These are phyloP conservation scores for Cynopterus brachyotis DNA, from an alignment of 2,113 vertebrate species.

Conservation along the genomic window DNA sequence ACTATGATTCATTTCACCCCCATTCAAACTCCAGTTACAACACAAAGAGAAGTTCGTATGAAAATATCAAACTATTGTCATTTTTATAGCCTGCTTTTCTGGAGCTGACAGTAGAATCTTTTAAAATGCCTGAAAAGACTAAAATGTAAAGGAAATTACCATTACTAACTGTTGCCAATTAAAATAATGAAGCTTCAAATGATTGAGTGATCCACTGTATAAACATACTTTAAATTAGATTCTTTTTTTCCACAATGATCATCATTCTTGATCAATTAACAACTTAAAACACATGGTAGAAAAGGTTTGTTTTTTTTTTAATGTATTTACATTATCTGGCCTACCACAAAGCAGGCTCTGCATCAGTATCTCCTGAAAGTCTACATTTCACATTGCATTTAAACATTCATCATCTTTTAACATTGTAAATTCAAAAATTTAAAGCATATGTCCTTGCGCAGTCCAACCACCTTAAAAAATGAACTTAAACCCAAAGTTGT, in stretches of 20 bases:
- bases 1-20: neutral
- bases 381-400: neutral
- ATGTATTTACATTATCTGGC: neutral
- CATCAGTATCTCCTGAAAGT: neutral
- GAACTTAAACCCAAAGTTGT: neutral
- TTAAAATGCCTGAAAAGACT: slow-evolving; percentile 32
- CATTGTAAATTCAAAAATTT: neutral
- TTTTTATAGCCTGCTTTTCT: slow-evolving; percentile 42
- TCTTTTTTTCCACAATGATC: neutral
- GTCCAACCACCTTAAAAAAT: neutral
- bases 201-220: slow-evolving; percentile 31
- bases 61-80: slow-evolving; percentile 28
- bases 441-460: neutral
- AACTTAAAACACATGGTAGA: neutral
- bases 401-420: neutral
- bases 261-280: neutral
- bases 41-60: neutral
- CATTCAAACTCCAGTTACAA: neutral
- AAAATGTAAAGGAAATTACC: slow-evolving; percentile 51
- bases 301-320: neutral
- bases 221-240: slow-evolving; percentile 11
- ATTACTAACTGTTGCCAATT: slow-evolving; percentile 62
- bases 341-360: neutral
- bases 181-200: slow-evolving; percentile 59
- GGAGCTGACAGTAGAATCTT: slow-evolving; percentile 2